Conservation (phyloP, 2,888 invertebrate species). For the Sinhomidia bicolor region DNA sequence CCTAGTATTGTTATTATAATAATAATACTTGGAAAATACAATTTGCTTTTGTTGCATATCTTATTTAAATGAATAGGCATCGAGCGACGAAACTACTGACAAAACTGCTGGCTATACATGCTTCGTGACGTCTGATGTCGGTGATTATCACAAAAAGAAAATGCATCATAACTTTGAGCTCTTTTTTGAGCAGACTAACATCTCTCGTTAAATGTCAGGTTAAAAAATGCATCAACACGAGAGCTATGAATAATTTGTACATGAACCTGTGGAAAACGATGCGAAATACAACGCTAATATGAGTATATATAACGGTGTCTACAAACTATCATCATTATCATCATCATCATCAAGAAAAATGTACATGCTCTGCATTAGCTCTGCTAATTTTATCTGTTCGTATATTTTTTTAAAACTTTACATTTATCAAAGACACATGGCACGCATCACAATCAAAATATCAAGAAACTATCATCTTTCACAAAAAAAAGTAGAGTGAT, state of each 20-base stretch:
- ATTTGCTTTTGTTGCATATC: too few species aligned
- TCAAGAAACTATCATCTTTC: neutral
- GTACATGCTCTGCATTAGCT: neutral
- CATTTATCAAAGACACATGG: conserved; percentile 2
- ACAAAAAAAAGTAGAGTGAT: neutral
- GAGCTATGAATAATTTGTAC: too few species aligned
- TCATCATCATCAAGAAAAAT: neutral
- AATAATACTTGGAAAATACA: too few species aligned
- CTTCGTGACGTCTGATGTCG: neutral
- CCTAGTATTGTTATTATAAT: too few species aligned
- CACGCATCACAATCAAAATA: neutral
- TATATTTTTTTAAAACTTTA: too few species aligned
- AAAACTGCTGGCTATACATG: neutral
- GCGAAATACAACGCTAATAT: too few species aligned
- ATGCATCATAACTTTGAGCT: neutral
- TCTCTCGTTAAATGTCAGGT: neutral
- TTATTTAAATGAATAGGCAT: neutral
- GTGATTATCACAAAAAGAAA: neutral
- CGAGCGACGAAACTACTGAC: too few species aligned
- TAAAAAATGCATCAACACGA: too few species aligned
- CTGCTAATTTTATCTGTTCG: neutral
- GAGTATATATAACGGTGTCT: too few species aligned
- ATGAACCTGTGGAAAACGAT: too few species aligned
- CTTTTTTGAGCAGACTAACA: neutral
- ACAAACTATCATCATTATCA: neutral